Conservation (phyloP, 2,888 invertebrate species). For the Polyommatus icarus region DNA sequence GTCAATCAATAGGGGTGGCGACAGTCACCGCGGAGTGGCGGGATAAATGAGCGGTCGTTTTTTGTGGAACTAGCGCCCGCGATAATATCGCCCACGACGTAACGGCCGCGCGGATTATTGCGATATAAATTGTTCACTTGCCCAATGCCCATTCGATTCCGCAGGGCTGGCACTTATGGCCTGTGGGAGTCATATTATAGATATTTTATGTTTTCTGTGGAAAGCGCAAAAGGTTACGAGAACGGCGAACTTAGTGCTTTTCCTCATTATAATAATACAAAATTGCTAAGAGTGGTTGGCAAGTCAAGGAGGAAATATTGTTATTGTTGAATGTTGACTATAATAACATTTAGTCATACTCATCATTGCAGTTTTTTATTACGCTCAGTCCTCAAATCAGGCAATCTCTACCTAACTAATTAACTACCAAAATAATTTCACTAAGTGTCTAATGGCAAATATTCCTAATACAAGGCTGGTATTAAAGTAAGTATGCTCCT, state of each 20-base stretch:
- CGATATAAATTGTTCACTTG: constrained; percentile 77
- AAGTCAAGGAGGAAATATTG: neutral
- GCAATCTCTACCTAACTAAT: no score
- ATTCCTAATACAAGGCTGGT: no score
- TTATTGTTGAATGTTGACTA: no score
- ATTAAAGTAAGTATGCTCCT: neutral
- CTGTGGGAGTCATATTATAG: neutral
- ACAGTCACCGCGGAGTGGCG: constrained; percentile 66
- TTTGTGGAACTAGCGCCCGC: constrained; percentile 75
- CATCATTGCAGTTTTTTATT: no score
- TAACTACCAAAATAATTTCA: no score
- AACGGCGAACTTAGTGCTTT: neutral
- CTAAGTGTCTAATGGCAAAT: no score
- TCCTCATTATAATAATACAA: no score
- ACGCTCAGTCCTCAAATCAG: no score
- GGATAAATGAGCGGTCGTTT: constrained; percentile 79
- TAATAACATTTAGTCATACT: no score
- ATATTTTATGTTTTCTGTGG: neutral
- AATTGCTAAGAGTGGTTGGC: neutral
- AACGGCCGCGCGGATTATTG: constrained; percentile 78
- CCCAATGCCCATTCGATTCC: constrained; percentile 67
- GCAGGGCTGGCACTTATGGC: constrained; percentile 57
- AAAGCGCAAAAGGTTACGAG: neutral
- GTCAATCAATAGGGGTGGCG: constrained; percentile 39
- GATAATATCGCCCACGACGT: constrained; percentile 73